A percentile compares a stretch with the other conserved stretches of the same genome.
These are phyloP conservation scores for Lichenostomus cassidix DNA, from an alignment of 2,113 vertebrate species.

Conservation along the genomic window DNA sequence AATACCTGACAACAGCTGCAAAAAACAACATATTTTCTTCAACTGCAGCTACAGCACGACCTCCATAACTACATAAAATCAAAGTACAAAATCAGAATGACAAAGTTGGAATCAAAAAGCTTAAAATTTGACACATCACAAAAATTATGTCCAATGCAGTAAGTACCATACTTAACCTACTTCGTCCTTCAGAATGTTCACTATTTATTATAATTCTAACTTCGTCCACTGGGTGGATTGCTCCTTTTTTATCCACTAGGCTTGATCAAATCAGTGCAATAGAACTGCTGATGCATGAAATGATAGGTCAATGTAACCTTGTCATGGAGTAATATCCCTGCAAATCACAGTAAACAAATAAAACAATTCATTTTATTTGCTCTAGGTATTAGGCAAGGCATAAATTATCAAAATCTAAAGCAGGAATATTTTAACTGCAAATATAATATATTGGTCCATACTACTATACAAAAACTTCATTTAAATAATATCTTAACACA, in stretches of 20 bases:
- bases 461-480: background rate
- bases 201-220: constrained; percentile 54
- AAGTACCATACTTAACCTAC: background rate
- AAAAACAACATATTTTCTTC: background rate
- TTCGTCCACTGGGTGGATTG: constrained; percentile 17
- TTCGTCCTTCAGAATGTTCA: constrained; percentile 21
- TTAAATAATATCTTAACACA: background rate
- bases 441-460: background rate
- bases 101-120: background rate
- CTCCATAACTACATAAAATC: background rate
- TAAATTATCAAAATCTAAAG: background rate
- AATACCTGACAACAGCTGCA: background rate
- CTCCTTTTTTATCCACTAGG: constrained; percentile 16
- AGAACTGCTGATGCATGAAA: constrained; percentile 59
- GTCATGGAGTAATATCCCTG: background rate
- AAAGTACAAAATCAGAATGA: background rate
- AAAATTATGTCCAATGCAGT: background rate
- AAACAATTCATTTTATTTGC: background rate
- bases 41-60: background rate
- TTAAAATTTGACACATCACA: background rate
- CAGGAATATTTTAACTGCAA: background rate
- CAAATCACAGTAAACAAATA: constrained; percentile 52
- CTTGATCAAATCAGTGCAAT: constrained; percentile 30
- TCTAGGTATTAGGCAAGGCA: background rate
- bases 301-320: constrained; percentile 50